Evolutionary conservation across 2,888 invertebrate species (phyloP).

Genomic region (Bugulina stolonifera): DNA sequence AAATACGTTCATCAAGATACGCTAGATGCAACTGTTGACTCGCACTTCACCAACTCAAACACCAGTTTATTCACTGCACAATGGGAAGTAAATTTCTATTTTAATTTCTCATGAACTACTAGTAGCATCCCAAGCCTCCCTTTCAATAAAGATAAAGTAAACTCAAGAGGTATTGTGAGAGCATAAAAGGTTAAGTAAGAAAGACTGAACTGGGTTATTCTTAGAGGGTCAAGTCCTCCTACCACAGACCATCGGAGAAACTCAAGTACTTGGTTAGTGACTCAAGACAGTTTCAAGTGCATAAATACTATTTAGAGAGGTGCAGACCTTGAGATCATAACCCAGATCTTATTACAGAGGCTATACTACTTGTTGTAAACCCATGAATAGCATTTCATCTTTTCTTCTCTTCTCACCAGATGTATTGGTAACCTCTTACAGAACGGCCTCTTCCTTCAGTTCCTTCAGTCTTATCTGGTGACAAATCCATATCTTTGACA

Average conservation of each 20-base stretch:
- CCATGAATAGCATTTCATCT: no score
- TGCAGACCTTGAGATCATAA: no score
- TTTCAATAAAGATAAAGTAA: background rate
- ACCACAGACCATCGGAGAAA: background rate
- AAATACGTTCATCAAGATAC: background rate
- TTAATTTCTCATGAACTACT: background rate
- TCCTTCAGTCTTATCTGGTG: no score
- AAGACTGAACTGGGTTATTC: background rate
- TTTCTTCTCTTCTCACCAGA: no score
- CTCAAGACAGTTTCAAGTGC: no score
- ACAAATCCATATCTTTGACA: no score
- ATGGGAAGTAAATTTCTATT: background rate
- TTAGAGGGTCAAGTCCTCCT: background rate
- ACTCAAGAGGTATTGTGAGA: background rate
- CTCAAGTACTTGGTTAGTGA: background rate
- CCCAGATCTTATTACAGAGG: no score
- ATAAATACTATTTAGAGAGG: no score
- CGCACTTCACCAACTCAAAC: conserved; percentile 8
- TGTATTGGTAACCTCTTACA: no score
- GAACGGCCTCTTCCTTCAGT: no score
- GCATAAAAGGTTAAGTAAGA: background rate
- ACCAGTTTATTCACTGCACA: background rate
- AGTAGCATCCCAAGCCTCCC: background rate
- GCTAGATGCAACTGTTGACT: conserved; percentile 2
- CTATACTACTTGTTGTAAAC: no score